Percentiles rank a stretch among this genome's conserved stretches.
phyloP scores from a whole-genome alignment of 1,140 invertebrate species.

The Aphidius gifuensis region DNA sequence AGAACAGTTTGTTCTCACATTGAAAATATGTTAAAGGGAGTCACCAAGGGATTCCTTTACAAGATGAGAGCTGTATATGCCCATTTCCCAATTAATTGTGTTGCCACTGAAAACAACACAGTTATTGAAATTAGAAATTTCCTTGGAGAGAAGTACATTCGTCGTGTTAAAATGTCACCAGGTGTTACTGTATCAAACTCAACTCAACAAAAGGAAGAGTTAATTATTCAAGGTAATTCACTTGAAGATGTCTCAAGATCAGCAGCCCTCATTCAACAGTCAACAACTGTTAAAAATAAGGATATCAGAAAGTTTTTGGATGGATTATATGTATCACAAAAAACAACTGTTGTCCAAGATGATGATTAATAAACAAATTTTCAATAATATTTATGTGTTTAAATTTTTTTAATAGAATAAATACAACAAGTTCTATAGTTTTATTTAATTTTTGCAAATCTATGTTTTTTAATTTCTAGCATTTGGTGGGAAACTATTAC shows the following conservation, averaged over 20 bases:
- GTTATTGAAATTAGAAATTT: constrained; percentile 98
- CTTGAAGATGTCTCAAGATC: constrained; percentile 97
- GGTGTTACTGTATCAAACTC: constrained; percentile 94
- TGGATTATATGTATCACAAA: constrained; percentile 95
- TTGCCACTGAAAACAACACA: constrained; percentile 86
- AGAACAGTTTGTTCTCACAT: constrained; percentile 98
- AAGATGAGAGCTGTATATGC: constrained; percentile 99
- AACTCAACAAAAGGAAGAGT: constrained; percentile 93
- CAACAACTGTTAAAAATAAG: constrained; percentile 97
- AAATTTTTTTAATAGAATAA: too few relatives aligned
- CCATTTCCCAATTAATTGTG: constrained; percentile 99
- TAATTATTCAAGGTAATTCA: constrained; percentile 96
- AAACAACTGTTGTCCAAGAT: constrained; percentile 76
- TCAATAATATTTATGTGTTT: too few relatives aligned
- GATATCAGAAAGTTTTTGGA: constrained; percentile 99
- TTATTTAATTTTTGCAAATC: too few relatives aligned
- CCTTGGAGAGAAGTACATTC: constrained; percentile 96
- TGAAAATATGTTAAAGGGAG: constrained; percentile 98
- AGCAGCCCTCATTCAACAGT: constrained; percentile 98
- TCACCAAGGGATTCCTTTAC: constrained; percentile 93
- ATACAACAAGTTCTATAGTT: too few relatives aligned
- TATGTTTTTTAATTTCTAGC: too few relatives aligned
- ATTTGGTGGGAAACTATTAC: too few relatives aligned
- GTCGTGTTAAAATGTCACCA: constrained; percentile 90
- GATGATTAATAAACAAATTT: constrained; percentile 48